Conservation (phyloP, 2,113 vertebrate species). For the Agapornis roseicollis region DNA sequence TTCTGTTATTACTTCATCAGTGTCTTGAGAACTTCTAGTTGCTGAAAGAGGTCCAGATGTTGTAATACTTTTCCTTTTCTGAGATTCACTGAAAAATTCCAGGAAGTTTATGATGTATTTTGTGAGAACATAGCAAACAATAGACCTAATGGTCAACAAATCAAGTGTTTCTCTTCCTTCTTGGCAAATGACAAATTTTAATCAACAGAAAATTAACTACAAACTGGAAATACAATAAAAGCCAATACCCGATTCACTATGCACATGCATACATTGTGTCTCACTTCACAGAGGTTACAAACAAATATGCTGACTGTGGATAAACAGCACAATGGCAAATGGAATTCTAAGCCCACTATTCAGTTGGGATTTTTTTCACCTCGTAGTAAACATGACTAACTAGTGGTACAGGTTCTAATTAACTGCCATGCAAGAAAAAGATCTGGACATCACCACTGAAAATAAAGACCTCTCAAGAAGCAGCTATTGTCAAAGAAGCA, state of each 20-base stretch:
- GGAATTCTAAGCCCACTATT: background rate
- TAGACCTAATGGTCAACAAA: background rate
- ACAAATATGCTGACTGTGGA: background rate
- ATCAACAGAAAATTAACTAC: background rate
- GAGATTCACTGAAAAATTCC: slow-evolving; percentile 84
- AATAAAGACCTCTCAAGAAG: background rate
- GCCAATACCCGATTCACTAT: background rate
- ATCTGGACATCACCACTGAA: background rate
- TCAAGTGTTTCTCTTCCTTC: background rate
- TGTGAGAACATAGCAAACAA: background rate
- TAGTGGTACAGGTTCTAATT: background rate
- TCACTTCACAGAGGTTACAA: background rate
- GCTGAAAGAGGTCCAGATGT: slow-evolving; percentile 69
- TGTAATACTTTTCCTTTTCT: slow-evolving; percentile 80
- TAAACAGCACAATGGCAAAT: background rate
- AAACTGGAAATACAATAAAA: background rate
- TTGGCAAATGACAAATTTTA: background rate
- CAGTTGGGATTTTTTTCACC: background rate
- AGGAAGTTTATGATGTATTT: background rate
- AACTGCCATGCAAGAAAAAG: background rate
- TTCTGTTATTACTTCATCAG: slow-evolving; percentile 69
- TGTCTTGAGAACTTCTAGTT: slow-evolving; percentile 66
- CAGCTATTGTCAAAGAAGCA: background rate
- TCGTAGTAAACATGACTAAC: background rate
- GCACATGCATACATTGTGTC: background rate